Base-by-base conservation (phyloP, 2,797 vertebrate genomes). In the Lithobates sylvaticus region DNA sequence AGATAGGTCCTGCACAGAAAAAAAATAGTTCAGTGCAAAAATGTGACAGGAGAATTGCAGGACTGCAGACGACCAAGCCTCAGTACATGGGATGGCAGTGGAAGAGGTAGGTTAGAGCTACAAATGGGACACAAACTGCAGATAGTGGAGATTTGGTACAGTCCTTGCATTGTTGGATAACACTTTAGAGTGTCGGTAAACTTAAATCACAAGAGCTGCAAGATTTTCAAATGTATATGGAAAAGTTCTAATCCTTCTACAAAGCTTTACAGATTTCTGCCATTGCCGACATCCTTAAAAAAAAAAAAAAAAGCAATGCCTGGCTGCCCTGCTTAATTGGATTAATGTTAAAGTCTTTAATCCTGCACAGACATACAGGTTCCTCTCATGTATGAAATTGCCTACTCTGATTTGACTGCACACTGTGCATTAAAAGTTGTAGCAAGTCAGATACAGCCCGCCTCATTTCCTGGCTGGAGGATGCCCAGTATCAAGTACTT, bases 71-170 rank as follows among this genome's bases (percentile, higher is more conserved):
- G 10, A 2, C 54, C 21, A 23, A 61, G 54, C 8, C 21, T 61
- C 18, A 61, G 21, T 23, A 78, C 75, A 80, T 39, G 5, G 8
- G 12, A 73, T 80, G 78, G 54, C 42, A 12, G 16, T 44, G 50
- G 68, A 67, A 78, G 80, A 86, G 85, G 85, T 86, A 86, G 80
- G 85, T 77, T 61, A 39, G 39, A 78, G 34, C 39, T 29, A 67
- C 54, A 54, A 27, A 65, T 74, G 54, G 34, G 69, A 58, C 29
- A 26, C 10, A 29, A 64, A 72, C 50, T 81, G 79, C 79, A 81
- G 79, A 50, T 73, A 81, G 47, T 64, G 8, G 42, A 27, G 70
- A 42, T 4, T 36, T 4, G 23, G 15, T 27, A 39, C 69, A 18
- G 8, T 32, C 79, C 67, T 47, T 3, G 29, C 47, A 65, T 61